phyloP scores from a whole-genome alignment of 2,888 invertebrate genomes.

The Norana najaformis region DNA sequence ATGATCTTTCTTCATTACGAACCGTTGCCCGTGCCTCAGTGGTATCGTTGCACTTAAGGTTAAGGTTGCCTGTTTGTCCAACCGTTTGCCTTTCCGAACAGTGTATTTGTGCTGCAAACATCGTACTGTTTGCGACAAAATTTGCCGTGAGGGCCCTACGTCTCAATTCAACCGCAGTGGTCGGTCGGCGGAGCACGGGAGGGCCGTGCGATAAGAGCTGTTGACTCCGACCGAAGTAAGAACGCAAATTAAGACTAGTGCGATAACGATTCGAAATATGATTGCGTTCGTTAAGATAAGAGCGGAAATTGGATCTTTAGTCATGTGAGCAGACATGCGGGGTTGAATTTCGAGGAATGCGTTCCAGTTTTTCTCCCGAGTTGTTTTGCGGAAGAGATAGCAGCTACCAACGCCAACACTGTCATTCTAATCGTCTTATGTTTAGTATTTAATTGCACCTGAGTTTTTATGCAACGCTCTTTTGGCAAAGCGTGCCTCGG shows the following conservation, averaged over 20 bases:
- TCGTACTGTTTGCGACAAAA: conserved; percentile 24
- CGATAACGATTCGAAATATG: conserved; percentile 13
- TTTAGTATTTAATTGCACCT: not conserved
- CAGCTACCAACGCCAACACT: not conserved
- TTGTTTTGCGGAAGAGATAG: not conserved
- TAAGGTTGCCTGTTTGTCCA: conserved; percentile 19
- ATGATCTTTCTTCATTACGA: conserved; percentile 21
- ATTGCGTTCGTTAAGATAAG: conserved; percentile 2
- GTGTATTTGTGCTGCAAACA: conserved; percentile 21
- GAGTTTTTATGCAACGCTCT: too few species aligned
- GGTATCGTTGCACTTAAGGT: conserved; percentile 17
- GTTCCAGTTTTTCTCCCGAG: not conserved
- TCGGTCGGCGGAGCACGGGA: not conserved
- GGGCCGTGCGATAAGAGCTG: not conserved
- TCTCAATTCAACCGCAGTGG: not conserved
- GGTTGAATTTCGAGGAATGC: not conserved
- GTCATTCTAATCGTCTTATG: not conserved
- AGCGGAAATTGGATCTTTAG: not conserved
- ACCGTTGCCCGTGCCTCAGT: not conserved
- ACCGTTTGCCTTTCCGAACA: conserved; percentile 19
- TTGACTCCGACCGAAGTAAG: conserved; percentile 1
- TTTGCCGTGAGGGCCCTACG: not conserved
- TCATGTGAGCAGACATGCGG: not conserved
- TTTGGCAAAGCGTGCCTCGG: not conserved
- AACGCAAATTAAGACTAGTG: not conserved